Evolutionary conservation across 2,797 vertebrate genomes (phyloP).

Genomic region (Chaetodon trifasciatus): DNA sequence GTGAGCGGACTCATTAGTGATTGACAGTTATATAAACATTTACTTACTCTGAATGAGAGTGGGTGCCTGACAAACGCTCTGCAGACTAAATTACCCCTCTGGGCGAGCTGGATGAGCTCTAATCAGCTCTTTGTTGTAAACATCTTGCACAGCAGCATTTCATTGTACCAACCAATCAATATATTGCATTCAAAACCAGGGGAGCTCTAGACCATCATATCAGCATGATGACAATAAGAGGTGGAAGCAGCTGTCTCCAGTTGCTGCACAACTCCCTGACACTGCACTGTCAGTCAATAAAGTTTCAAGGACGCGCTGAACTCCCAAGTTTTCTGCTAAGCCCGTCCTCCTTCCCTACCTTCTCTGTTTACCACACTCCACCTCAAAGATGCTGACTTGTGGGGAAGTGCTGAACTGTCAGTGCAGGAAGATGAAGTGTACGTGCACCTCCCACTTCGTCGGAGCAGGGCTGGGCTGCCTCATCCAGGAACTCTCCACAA

Average conservation of each 20-base stretch:
- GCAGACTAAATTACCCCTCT: conserved; percentile 60
- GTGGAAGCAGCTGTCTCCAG: conserved; percentile 62
- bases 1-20: conserved; percentile 52
- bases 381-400: conserved; percentile 83
- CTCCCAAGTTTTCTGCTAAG: conserved; percentile 60
- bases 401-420: conserved; percentile 75
- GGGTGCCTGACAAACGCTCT: conserved; percentile 63
- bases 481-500: conserved; percentile 73
- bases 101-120: conserved; percentile 62
- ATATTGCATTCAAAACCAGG: conserved; percentile 23
- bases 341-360: conserved; percentile 44
- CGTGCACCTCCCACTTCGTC: conserved; percentile 73
- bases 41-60: conserved; percentile 56
- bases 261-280: conserved; percentile 45
- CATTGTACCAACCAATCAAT: conserved; percentile 55
- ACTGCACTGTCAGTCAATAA: conserved; percentile 63
- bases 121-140: conserved; percentile 64
- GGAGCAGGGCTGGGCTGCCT: conserved; percentile 61
- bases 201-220: conserved; percentile 41
- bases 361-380: conserved; percentile 73
- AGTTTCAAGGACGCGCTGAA: conserved; percentile 79
- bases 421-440: conserved; percentile 80
- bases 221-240: conserved; percentile 43
- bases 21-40: conserved; percentile 70
- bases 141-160: conserved; percentile 47